Base-by-base conservation (phyloP, 2,797 vertebrate species). In the Clarias pachynema region DNA sequence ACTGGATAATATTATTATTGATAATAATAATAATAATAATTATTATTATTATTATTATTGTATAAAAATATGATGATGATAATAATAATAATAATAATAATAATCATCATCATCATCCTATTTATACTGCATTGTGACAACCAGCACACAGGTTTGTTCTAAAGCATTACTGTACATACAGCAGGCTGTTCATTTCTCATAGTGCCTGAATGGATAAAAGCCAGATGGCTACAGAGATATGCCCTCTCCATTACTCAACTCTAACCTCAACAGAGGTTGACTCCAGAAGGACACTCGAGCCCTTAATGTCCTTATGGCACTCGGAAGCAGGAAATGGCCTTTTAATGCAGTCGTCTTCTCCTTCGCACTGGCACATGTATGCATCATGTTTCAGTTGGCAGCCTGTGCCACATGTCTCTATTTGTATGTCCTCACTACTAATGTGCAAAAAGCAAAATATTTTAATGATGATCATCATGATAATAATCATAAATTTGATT, bases 281-380 rank as follows among this genome's bases (percentile, higher is more conserved):
- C 88, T 88, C 85, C 85, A 84, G 75, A 87, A 85, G 85, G 83
- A 88, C 87, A 66, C 85, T 85, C 84, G 81, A 88, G 80, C 85
- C 82, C 79, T 59, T 89, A 86, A 88, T 89, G 86, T 89, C 85
- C 82, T 89, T 85, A 88, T 88, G 87, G 83, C 83, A 79, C 88
- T 89, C 70, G 79, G 90, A 87, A 87, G 74, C 87, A 87, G 86
- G 86, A 89, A 89, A 85, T 82, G 82, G 88, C 69, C 85, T 86
- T 85, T 89, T 89, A 89, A 86, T 85, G 81, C 78, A 44, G 31
- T 83, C 68, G 82, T 81, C 85, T 81, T 66, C 79, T 81, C 72
- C 78, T 66, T 81, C 24, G 29, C 44, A 62, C 85, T 81, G 85
- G 73, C 84, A 85, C 83, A 88, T 59, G 83, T 70, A 74, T 86